phyloP scores from a whole-genome alignment of 2,797 vertebrate species.

The Chaetophractus vellerosus region DNA sequence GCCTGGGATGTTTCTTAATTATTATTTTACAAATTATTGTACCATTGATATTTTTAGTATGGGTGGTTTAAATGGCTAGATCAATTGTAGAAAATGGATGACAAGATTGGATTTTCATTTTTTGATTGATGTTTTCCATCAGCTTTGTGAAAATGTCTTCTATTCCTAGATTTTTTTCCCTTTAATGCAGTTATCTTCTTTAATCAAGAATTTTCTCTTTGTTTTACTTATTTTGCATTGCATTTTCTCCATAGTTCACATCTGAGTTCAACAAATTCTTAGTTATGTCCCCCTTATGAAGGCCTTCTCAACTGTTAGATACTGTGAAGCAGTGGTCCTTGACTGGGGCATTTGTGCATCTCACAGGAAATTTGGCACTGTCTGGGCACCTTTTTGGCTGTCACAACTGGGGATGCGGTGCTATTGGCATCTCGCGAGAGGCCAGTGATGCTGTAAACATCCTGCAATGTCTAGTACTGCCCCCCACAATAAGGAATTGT shows the following conservation, averaged over 20 bases:
- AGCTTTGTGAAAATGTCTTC: background rate
- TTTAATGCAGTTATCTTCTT: background rate
- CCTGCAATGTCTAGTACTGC: background rate
- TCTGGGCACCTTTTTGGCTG: background rate
- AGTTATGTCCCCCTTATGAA: too few relatives aligned
- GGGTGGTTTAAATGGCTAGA: slow-evolving; percentile 13
- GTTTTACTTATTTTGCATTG: background rate
- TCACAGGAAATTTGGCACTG: background rate
- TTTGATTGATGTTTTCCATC: background rate
- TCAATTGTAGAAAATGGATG: slow-evolving; percentile 19
- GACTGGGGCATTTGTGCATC: background rate
- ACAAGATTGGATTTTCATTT: background rate
- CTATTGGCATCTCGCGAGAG: background rate
- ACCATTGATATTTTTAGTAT: background rate
- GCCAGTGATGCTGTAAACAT: background rate
- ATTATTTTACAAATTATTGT: background rate
- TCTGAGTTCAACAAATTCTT: background rate
- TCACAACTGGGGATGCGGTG: background rate
- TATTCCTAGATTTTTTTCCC: background rate
- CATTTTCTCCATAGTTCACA: background rate
- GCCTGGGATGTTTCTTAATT: background rate
- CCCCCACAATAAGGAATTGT: background rate
- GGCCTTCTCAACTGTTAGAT: background rate
- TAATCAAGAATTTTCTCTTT: background rate
- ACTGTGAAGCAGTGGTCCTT: background rate